These are phyloP conservation scores for Crypturellus undulatus DNA, from an alignment of 2,113 vertebrate genomes.

Conservation along the genomic window DNA sequence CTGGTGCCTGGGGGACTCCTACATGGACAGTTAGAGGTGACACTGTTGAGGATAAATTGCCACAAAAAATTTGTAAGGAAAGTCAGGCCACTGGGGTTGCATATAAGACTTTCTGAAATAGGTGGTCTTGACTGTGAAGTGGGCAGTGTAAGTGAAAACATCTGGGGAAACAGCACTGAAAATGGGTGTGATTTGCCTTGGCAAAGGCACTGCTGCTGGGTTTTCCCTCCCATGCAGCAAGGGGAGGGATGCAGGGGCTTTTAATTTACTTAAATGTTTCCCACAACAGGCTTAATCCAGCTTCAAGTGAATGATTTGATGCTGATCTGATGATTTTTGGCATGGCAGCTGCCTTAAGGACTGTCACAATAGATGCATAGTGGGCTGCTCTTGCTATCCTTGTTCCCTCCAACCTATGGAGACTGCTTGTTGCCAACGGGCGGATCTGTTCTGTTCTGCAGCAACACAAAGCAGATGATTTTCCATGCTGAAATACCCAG, in stretches of 20 bases:
- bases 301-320: neutral
- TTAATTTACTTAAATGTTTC: neutral
- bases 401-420: neutral
- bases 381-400: neutral
- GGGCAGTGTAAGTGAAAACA: conserved; percentile 51
- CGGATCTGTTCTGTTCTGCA: neutral
- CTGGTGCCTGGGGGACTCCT: neutral
- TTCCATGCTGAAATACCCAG: conserved; percentile 24
- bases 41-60: neutral
- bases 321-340: neutral
- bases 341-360: neutral
- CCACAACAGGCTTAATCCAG: neutral
- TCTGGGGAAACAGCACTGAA: neutral
- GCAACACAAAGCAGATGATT: conserved; percentile 36
- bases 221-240: neutral
- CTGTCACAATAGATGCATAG: neutral
- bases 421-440: neutral
- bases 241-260: neutral
- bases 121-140: neutral
- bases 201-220: neutral
- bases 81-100: neutral
- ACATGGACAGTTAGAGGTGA: neutral
- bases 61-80: neutral
- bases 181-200: neutral
- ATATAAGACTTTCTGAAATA: neutral